Evolutionary conservation across 2,888 invertebrate species (phyloP).

Genomic region (Dinocampus coccinellae): DNA sequence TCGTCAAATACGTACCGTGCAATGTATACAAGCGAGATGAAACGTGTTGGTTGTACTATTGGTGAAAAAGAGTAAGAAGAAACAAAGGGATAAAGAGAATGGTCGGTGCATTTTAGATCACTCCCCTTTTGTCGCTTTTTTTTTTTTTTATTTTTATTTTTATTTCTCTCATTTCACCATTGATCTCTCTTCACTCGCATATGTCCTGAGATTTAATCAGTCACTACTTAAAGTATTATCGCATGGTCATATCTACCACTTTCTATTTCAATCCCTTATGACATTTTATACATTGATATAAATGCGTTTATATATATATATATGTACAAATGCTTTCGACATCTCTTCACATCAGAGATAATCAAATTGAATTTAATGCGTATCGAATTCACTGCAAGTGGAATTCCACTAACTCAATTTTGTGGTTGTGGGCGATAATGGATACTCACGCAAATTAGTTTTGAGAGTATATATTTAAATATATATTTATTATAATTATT

Average conservation of each 20-base stretch:
- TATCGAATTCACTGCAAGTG: conserved; percentile 58
- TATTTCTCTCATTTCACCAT: conserved; percentile 47
- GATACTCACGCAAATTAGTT: conserved; percentile 59
- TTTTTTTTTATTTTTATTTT: not conserved
- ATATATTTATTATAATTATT: not conserved
- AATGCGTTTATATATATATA: not conserved
- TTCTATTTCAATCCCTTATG: conserved; percentile 21
- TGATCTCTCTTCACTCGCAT: conserved; percentile 62
- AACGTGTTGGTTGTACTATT: conserved; percentile 67
- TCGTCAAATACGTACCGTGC: conserved; percentile 46
- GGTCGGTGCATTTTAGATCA: not conserved
- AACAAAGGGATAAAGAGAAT: not conserved
- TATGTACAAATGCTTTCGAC: not conserved
- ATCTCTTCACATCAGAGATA: conserved; percentile 47
- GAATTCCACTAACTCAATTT: conserved; percentile 59
- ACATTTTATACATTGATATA: conserved; percentile 1
- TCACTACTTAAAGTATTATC: conserved; percentile 61
- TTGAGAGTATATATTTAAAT: not conserved
- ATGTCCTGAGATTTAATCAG: conserved; percentile 69
- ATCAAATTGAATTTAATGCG: conserved; percentile 64
- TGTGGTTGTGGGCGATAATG: conserved; percentile 51
- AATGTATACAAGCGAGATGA: conserved; percentile 70
- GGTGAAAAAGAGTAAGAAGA: conserved; percentile 59
- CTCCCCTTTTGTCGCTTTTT: not conserved
- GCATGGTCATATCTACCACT: conserved; percentile 41